These are phyloP conservation scores for Zhuqinia jingwanae DNA, from an alignment of 2,888 invertebrate species.

Conservation along the genomic window DNA sequence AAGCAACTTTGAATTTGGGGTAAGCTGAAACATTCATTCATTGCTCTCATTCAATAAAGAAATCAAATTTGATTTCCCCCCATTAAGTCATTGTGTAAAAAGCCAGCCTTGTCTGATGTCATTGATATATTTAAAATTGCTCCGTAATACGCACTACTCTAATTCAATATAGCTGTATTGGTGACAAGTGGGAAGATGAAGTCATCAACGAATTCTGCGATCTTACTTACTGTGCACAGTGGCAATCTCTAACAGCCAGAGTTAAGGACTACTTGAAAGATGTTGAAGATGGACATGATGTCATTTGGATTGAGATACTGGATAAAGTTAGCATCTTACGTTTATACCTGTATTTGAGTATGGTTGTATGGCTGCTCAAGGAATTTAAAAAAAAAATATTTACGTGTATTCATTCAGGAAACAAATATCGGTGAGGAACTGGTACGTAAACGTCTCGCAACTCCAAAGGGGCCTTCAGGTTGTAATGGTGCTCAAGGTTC, in stretches of 20 bases:
- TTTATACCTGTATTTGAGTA: too few species aligned
- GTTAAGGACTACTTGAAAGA: slow-evolving; percentile 86
- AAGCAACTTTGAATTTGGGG: slow-evolving; percentile 81
- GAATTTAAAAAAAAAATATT: too few species aligned
- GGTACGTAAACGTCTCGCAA: slow-evolving; percentile 84
- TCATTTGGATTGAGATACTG: slow-evolving; percentile 89
- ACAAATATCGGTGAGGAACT: slow-evolving; percentile 85
- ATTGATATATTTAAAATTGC: too few species aligned
- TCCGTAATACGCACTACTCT: too few species aligned
- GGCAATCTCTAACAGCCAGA: slow-evolving; percentile 90
- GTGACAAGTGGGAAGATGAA: slow-evolving; percentile 80
- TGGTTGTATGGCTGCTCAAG: too few species aligned
- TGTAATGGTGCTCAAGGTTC: slow-evolving; percentile 56
- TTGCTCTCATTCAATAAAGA: neutral
- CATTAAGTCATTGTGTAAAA: too few species aligned
- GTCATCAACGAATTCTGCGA: slow-evolving; percentile 81
- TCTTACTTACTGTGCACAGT: slow-evolving; percentile 83
- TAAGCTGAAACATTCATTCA: slow-evolving; percentile 49
- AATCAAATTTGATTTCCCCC: neutral
- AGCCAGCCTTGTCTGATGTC: too few species aligned
- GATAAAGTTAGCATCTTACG: slow-evolving; percentile 84
- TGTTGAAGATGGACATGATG: slow-evolving; percentile 82
- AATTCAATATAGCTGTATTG: slow-evolving; percentile 74
- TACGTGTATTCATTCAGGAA: slow-evolving; percentile 81
- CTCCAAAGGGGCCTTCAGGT: slow-evolving; percentile 67